Conservation (phyloP, 2,113 vertebrate genomes). For the Sebastes fasciatus region DNA sequence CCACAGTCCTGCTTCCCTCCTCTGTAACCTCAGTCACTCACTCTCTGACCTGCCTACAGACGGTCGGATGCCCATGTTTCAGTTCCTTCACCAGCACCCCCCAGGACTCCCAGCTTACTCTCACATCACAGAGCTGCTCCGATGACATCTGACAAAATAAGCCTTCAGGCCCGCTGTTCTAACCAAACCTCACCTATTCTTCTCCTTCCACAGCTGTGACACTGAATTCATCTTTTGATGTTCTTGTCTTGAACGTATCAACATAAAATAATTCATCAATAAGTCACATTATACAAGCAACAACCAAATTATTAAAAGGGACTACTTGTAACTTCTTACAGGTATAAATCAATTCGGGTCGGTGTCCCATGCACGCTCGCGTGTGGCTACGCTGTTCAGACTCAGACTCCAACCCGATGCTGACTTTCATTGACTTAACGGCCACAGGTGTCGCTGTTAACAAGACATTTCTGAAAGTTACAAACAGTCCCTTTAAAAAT, state of each 20-base stretch:
- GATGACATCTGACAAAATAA: constrained; percentile 29
- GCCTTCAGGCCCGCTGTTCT: neutral
- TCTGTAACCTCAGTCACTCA: constrained; percentile 27
- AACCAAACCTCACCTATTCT: neutral
- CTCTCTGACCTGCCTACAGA: constrained; percentile 28
- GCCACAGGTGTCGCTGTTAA: no score
- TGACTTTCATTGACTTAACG: no score
- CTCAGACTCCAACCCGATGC: no score
- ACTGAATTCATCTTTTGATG: neutral
- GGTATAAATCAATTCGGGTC: no score
- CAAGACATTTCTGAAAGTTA: no score
- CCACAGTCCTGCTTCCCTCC: constrained; percentile 1
- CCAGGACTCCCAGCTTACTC: neutral
- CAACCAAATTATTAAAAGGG: neutral
- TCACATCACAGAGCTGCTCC: constrained; percentile 10
- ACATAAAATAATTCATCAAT: neutral
- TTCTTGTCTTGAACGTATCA: neutral
- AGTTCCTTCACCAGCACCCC: constrained; percentile 5
- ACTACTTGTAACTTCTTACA: no score
- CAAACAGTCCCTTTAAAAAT: neutral
- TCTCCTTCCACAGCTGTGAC: neutral
- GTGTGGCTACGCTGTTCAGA: no score
- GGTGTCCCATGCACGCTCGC: no score
- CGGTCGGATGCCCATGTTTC: constrained; percentile 12
- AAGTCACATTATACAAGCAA: neutral